Evolutionary conservation across 2,888 invertebrate genomes (phyloP), one percentile per base, ranked within the genome.

Genomic region (Lissocephala sabroskyi): DNA sequence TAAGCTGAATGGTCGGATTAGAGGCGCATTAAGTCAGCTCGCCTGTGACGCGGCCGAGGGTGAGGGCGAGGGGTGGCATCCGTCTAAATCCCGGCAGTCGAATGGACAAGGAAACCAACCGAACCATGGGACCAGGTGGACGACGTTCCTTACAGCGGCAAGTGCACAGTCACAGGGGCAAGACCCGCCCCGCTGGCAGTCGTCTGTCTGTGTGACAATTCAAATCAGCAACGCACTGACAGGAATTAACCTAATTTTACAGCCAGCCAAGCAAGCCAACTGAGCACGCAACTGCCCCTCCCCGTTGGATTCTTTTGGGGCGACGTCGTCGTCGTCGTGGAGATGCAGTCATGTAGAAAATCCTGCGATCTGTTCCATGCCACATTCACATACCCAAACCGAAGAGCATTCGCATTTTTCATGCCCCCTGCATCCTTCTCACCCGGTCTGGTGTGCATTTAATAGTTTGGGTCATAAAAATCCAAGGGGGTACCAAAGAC

Each of bases 341-440:
- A 23, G 23, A 67, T 62, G 75, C 80, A 75, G 77, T 81, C 81
- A 81, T 65, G 80, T 75, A 70, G 79, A 82, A 82, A 81, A 82
- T 81, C 81, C 74, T 75, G 65, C 81, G 82, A 82, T 81, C 82
- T 79, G 82, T 80, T 79, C 80, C 81, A 77, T 70, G 77, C 78
- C 47, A 52, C 7, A 23, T 23, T 5, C 23, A 23, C 23, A 23
- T 23, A 23, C 7, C 23, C 23, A 3, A 23, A 23, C 23, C 3
- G 7, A 23, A 23, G 3, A 23, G 7, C 74, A 79, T 70, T 61
- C 67, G 57, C 71, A 77, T 77, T 75, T 65, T 77, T 68, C 74
- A 76, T 65, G 77, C 76, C 76, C 37, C 3, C 3, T 10, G 32
- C 32, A 10, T n/a, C n/a, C 11, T 32, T 32, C n/a, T 3, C 3